Evolutionary conservation across 2,113 vertebrate species (phyloP).

Genomic region (Thalassoma bifasciatum): DNA sequence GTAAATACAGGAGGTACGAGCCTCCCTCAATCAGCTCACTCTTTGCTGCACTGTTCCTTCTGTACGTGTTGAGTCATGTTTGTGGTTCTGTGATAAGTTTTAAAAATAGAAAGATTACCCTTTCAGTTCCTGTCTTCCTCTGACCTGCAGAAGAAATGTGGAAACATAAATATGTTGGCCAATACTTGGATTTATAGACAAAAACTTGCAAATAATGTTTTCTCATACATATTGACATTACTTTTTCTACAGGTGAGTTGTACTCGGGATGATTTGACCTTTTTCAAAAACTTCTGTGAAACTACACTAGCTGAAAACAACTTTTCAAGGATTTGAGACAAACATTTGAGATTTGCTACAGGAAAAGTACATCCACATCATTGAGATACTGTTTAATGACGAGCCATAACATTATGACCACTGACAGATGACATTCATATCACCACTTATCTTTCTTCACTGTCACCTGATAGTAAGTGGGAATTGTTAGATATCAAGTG

Average conservation of each 20-base stretch:
- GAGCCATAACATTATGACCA: too few relatives aligned
- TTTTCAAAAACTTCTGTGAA: neutral
- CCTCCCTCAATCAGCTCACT: conserved; percentile 33
- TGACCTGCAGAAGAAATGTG: neutral
- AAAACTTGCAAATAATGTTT: neutral
- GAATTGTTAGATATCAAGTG: too few relatives aligned
- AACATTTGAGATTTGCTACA: neutral
- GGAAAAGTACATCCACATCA: neutral
- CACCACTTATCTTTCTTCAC: too few relatives aligned
- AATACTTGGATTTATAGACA: neutral
- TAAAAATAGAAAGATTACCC: too few relatives aligned
- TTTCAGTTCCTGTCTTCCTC: neutral
- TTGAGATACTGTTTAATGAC: too few relatives aligned
- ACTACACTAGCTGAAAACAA: neutral
- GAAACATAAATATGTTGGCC: neutral
- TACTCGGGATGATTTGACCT: neutral
- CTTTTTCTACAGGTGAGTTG: too few relatives aligned
- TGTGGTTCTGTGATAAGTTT: neutral
- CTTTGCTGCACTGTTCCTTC: conserved; percentile 36
- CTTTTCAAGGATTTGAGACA: neutral
- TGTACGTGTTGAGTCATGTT: neutral
- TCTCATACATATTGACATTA: neutral
- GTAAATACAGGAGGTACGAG: conserved; percentile 31
- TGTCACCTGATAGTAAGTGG: too few relatives aligned
- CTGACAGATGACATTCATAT: too few relatives aligned